phyloP scores from a whole-genome alignment of 2,797 vertebrate genomes.

The Anguilla megastoma region DNA sequence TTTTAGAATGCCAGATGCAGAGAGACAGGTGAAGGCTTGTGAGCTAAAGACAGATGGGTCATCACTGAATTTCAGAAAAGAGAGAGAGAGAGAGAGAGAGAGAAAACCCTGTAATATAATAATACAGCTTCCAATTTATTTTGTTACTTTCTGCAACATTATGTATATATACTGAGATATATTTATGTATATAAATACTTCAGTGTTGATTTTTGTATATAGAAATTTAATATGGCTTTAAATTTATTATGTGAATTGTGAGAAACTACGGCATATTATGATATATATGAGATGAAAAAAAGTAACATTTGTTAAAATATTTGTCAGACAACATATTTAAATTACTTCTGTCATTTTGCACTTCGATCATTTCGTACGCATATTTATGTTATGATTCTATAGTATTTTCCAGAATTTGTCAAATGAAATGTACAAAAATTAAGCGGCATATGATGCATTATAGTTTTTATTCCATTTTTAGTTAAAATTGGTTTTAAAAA shows the following conservation, averaged over 20 bases:
- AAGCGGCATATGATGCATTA: not conserved
- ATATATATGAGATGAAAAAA: not conserved
- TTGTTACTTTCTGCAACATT: not conserved
- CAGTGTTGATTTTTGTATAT: not conserved
- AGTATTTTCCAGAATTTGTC: not conserved
- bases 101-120: constrained; percentile 70
- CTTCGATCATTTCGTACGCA: not conserved
- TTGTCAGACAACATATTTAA: not conserved
- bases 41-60: constrained; percentile 70
- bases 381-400: too few relatives aligned
- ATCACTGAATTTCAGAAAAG: constrained; percentile 56
- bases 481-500: not conserved
- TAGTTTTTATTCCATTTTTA: not conserved
- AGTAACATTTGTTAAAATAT: not conserved
- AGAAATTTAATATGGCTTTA: not conserved
- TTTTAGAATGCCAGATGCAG: constrained; percentile 60
- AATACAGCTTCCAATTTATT: constrained; percentile 54
- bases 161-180: not conserved
- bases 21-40: constrained; percentile 73
- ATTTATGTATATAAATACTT: not conserved
- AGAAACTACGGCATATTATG: not conserved
- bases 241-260: not conserved
- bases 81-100: constrained; percentile 39
- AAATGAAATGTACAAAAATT: not conserved
- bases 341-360: not conserved